Evolutionary conservation across 2,888 invertebrate species (phyloP).

Genomic region (Oeneis ivallda): DNA sequence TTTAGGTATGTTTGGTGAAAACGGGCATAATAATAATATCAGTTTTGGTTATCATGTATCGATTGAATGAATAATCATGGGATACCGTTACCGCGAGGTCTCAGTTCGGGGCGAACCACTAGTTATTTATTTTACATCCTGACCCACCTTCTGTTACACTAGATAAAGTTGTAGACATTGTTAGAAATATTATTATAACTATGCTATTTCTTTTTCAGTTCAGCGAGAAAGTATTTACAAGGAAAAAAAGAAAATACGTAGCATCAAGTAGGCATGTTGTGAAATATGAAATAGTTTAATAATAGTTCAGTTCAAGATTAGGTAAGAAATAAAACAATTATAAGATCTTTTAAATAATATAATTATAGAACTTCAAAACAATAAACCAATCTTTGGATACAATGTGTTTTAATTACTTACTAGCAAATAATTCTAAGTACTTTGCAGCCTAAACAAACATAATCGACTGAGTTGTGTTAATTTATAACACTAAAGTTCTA

Average conservation of each 20-base stretch:
- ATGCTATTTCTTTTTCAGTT: constrained; percentile 82
- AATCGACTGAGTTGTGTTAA: too few relatives aligned
- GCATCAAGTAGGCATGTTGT: constrained; percentile 67
- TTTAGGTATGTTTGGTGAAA: too few relatives aligned
- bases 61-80: too few relatives aligned
- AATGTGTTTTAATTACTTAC: constrained; percentile 61
- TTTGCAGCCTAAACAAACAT: too few relatives aligned
- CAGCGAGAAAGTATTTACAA: constrained; percentile 76
- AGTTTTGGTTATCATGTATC: too few relatives aligned
- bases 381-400: constrained; percentile 73
- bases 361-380: constrained; percentile 68
- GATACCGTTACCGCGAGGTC: too few relatives aligned
- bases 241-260: constrained; percentile 89
- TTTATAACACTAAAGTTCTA: too few relatives aligned
- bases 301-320: constrained; percentile 36
- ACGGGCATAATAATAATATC: too few relatives aligned
- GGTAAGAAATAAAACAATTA: constrained; percentile 51
- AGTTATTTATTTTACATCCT: too few relatives aligned
- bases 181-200: neutral
- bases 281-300: neutral
- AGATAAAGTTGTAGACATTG: too few relatives aligned
- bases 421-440: constrained; percentile 45
- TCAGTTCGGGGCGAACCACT: too few relatives aligned
- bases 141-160: too few relatives aligned
- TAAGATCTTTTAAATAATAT: constrained; percentile 55